Percentiles rank a stretch among this genome's conserved stretches.
phyloP scores from a whole-genome alignment of 2,113 vertebrate genomes.

The Zosterops pallidus region DNA sequence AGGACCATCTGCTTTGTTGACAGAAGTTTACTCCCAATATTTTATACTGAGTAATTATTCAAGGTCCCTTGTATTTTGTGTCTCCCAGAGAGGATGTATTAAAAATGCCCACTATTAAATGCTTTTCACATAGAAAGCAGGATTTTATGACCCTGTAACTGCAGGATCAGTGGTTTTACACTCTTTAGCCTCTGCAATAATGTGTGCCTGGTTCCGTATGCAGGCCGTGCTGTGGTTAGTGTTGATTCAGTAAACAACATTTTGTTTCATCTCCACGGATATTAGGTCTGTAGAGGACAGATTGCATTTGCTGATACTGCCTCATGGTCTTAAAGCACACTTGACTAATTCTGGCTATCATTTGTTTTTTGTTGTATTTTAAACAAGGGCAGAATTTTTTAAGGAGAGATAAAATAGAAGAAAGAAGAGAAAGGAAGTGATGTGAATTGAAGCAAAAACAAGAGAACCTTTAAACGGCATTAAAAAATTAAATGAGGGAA shows the following conservation, averaged over 20 bases:
- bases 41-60: slow-evolving; percentile 67
- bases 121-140: slow-evolving; percentile 67
- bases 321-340: slow-evolving; percentile 48
- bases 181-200: slow-evolving; percentile 49
- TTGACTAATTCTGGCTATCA: slow-evolving; percentile 30
- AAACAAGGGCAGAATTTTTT: slow-evolving; percentile 26
- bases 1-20: slow-evolving; percentile 66
- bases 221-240: slow-evolving; percentile 41
- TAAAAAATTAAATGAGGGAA: not conserved
- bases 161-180: slow-evolving; percentile 70
- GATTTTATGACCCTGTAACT: slow-evolving; percentile 70
- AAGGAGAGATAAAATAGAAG: not conserved
- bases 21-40: slow-evolving; percentile 59
- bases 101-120: slow-evolving; percentile 68
- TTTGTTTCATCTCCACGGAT: slow-evolving; percentile 56
- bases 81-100: slow-evolving; percentile 61
- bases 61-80: slow-evolving; percentile 54
- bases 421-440: not conserved
- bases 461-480: not conserved
- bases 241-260: slow-evolving; percentile 63
- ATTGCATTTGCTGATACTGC: slow-evolving; percentile 49
- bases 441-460: not conserved
- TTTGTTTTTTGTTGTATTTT: slow-evolving; percentile 34
- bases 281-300: slow-evolving; percentile 47
- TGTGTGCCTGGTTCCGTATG: slow-evolving; percentile 26